Base-by-base conservation (phyloP, 1,140 invertebrate species). In the Zophobas atratus region DNA sequence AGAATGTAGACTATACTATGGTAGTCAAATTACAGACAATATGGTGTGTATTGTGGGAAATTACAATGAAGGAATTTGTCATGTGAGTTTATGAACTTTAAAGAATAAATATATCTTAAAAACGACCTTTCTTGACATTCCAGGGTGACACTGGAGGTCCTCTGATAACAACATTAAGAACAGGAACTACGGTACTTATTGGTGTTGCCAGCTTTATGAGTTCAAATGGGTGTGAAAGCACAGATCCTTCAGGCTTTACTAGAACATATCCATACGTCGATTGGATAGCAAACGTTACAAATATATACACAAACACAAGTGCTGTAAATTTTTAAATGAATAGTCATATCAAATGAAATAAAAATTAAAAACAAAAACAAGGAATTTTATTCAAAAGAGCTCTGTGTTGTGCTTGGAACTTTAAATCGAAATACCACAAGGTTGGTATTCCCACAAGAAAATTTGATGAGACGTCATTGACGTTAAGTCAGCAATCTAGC, bases 171-270 rank as follows among this genome's bases (percentile, higher is more conserved):
- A 32, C 60, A 43, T 20, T 43, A 33, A 34, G 60, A 41, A 5
- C n/a, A 43, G 33, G n/a, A 43, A n/a, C n/a, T 41, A 32, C n/a
- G 56, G 34, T 67, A 32, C 38, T 32, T 43, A 8, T 33, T 43
- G 60, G 38, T 32, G 20, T 67, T 67, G 41, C 60, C 38, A 67
- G 38, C 39, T 67, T 67, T 43, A 6, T 67, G 2, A 67, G 60
- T 32, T 8, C n/a, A 67, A 67, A 67, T 67, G 60, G 60, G 1
- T 67, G 60, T 41, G 60, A 67, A 67, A 67, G 60, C 39, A 33
- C 39, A 20, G 60, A 67, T 43, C 60, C 60, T 67, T 67, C 60
- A 43, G 60, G 60, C 1, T 67, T 32, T 43, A 67, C 60, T 43
- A 67, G 60, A 36, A 41, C 33, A 43, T 67, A 43, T 43, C 60